A percentile compares a stretch with the other conserved stretches of the same genome.
phyloP scores from a whole-genome alignment of 2,888 invertebrate species.

The Lutraria lutraria region DNA sequence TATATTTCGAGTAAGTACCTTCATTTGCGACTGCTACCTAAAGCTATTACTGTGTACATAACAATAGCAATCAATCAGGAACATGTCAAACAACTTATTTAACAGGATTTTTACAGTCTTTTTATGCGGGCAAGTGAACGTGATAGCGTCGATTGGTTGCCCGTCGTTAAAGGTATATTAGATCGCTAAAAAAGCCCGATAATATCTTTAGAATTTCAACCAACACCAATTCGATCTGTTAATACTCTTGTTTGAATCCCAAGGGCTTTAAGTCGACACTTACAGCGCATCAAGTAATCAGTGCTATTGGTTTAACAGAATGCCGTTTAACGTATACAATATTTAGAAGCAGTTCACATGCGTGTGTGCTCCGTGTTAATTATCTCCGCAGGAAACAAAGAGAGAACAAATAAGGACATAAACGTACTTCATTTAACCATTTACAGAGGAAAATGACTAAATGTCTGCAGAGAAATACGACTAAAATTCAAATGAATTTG shows the following conservation, averaged over 20 bases:
- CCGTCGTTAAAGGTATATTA: not conserved
- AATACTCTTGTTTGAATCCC: not conserved
- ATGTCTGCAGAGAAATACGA: too few relatives aligned
- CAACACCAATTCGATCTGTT: not conserved
- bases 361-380: not conserved
- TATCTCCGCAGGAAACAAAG: not conserved
- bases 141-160: not conserved
- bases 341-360: not conserved
- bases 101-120: conserved; percentile 5
- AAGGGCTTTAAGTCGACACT: not conserved
- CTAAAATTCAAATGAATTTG: too few relatives aligned
- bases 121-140: not conserved
- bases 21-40: not conserved
- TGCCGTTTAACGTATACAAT: not conserved
- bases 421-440: too few relatives aligned
- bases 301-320: not conserved
- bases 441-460: too few relatives aligned
- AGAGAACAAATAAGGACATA: too few relatives aligned
- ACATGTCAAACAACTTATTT: conserved; percentile 21
- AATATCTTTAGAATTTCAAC: not conserved
- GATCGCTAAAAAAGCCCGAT: not conserved
- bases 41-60: not conserved
- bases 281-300: not conserved
- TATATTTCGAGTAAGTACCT: not conserved
- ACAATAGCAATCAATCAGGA: not conserved